phyloP scores from a whole-genome alignment of 2,888 invertebrate species.

The Drosophila mulleri region DNA sequence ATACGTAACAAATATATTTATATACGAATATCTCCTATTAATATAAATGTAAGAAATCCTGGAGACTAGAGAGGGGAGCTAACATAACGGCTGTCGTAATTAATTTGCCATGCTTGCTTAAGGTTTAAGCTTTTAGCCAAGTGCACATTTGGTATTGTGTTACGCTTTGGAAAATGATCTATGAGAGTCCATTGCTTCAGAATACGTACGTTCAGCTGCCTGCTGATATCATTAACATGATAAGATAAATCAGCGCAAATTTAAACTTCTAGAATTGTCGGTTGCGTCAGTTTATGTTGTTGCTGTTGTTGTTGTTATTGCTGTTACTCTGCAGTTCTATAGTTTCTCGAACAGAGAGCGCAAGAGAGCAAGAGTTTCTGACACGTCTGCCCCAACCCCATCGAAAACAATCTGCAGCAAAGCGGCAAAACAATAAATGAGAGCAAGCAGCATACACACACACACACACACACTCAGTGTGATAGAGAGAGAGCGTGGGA shows the following conservation, averaged over 20 bases:
- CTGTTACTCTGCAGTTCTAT: conserved; percentile 63
- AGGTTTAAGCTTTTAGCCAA: conserved; percentile 5
- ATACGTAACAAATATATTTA: background rate
- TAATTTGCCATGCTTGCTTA: conserved; percentile 14
- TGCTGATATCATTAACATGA: conserved; percentile 51
- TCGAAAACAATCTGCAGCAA: conserved; percentile 13
- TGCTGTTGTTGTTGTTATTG: conserved; percentile 20
- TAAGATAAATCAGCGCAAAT: conserved; percentile 61
- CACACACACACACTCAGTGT: background rate
- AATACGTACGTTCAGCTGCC: conserved; percentile 10
- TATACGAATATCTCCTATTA: background rate
- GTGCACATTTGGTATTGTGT: conserved; percentile 20
- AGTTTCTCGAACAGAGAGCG: conserved; percentile 55
- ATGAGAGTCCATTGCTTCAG: conserved; percentile 29
- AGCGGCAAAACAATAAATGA: conserved; percentile 33
- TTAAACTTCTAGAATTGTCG: conserved; percentile 28
- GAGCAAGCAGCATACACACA: background rate
- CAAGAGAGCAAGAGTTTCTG: conserved; percentile 20
- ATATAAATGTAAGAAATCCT: background rate
- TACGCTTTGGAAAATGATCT: conserved; percentile 16
- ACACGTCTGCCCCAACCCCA: conserved; percentile 6
- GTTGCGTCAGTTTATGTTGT: conserved; percentile 49
- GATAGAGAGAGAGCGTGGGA: background rate
- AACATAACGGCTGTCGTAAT: background rate
- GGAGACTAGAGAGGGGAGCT: background rate